A percentile compares a stretch with the other conserved stretches of the same genome.
phyloP scores from a whole-genome alignment of 2,113 vertebrate genomes.

The Ardeotis arabs region DNA sequence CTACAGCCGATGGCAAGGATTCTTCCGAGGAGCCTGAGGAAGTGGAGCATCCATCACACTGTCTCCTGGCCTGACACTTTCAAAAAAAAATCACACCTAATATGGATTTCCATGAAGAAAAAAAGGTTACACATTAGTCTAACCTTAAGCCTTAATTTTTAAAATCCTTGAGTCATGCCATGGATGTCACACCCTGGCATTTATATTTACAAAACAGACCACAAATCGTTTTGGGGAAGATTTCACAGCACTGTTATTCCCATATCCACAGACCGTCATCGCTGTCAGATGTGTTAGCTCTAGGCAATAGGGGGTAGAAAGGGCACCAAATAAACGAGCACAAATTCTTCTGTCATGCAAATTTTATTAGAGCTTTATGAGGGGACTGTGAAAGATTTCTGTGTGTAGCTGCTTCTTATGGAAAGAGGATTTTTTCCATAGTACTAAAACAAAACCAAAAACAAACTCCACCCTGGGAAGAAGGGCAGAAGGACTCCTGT shows the following conservation, averaged over 20 bases:
- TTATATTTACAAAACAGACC: background rate
- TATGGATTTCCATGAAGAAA: background rate
- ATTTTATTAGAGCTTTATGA: slow-evolving; percentile 26
- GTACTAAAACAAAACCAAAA: slow-evolving; percentile 21
- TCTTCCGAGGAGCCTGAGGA: background rate
- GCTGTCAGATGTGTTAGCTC: slow-evolving; percentile 32
- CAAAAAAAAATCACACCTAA: background rate
- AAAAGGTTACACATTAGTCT: accelerated
- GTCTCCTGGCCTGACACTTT: background rate
- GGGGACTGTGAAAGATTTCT: background rate
- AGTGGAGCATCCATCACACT: background rate
- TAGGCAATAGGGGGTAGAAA: slow-evolving; percentile 4
- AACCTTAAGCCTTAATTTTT: background rate
- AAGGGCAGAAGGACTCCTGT: background rate
- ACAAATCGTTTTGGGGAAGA: background rate
- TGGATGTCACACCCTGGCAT: background rate
- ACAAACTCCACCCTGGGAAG: background rate
- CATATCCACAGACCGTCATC: slow-evolving; percentile 1
- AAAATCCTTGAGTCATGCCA: background rate
- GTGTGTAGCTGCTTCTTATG: slow-evolving; percentile 3
- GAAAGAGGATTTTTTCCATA: slow-evolving; percentile 24
- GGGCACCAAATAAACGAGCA: slow-evolving; percentile 33
- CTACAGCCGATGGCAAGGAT: background rate
- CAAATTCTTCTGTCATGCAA: slow-evolving; percentile 33
- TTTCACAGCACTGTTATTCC: slow-evolving; percentile 13